phyloP scores from a whole-genome alignment of 2,888 invertebrate species.

The Noctua fimbriata region DNA sequence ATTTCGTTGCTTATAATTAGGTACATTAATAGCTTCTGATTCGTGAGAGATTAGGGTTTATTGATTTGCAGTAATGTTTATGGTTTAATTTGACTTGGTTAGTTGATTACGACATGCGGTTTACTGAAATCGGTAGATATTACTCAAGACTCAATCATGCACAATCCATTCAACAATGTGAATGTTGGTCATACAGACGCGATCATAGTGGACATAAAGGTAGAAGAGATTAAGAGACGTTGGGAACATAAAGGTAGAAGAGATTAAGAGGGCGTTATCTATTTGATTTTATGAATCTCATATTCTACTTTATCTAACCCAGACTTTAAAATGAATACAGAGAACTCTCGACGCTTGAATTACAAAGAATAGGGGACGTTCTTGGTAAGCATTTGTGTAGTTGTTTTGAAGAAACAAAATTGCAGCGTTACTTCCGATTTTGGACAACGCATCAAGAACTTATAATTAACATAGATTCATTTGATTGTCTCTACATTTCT shows the following conservation, averaged over 20 bases:
- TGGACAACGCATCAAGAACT: too few relatives aligned
- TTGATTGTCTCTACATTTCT: too few relatives aligned
- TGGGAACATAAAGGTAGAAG: not conserved
- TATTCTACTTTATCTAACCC: too few relatives aligned
- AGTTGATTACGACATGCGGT: not conserved
- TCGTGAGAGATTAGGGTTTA: conserved; percentile 18
- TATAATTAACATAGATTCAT: too few relatives aligned
- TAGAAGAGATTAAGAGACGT: too few relatives aligned
- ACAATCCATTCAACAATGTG: not conserved
- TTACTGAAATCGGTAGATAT: not conserved
- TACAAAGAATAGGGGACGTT: too few relatives aligned
- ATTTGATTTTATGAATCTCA: not conserved
- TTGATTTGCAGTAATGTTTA: not conserved
- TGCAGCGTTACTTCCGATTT: too few relatives aligned
- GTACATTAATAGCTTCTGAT: conserved; percentile 9
- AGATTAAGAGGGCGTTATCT: not conserved
- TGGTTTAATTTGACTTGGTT: not conserved
- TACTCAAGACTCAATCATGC: not conserved
- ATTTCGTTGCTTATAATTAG: conserved; percentile 32
- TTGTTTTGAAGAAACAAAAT: too few relatives aligned
- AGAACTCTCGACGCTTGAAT: too few relatives aligned
- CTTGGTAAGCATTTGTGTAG: too few relatives aligned
- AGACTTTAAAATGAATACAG: not conserved
- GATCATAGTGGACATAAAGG: not conserved
- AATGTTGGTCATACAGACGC: not conserved